Evolutionary conservation across 2,888 invertebrate genomes (phyloP), one percentile per base, ranked within the genome.

Genomic region (Aphidius colemani): DNA sequence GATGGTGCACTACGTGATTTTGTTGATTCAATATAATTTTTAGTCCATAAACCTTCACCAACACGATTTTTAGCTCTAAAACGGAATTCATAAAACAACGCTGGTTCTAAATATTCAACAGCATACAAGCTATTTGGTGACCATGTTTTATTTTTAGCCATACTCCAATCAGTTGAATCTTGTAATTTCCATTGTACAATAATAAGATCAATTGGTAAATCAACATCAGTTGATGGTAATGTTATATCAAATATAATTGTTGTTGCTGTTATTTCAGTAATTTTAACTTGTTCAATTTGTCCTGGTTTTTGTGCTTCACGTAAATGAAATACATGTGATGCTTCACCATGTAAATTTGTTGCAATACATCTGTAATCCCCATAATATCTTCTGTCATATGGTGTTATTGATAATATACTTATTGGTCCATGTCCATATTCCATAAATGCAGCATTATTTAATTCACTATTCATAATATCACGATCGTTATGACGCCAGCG

Each of bases 41-140:
- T 85, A 39, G 89, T 88, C 90, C 90, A 96, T 10, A 86, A 85
- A 7, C 94, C 93, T 13, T 88, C 82, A 0, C 95, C 95, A 0
- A 94, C 95, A 74, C 90, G 90, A 82, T 95, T 96, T 63, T 88
- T 85, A 3, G 94, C 94, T 10, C 93, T 91, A 80, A 96, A 95
- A 69, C 93, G 87, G 78, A 95, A 94, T 75, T 88, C 87, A 81
- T 95, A 96, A 1, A 86, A 85, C 58, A 88, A 89, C 84, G 91
- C 89, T 0, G 95, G 94, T 62, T 86, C 85, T 65, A 96, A 83
- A 69, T 89, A 87, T 79, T 95, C 95, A 48, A 96, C 85, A 66
- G 92, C 90, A 80, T 94, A 95, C 0, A 44, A 64, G 71, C 69
- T 57, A 75, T 75, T 71, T 40, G 71, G 45, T 7, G 72, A 71